Evolutionary conservation across 2,888 invertebrate species (phyloP), one percentile per base, ranked within the genome.

Genomic region (Endomychus coccineus): DNA sequence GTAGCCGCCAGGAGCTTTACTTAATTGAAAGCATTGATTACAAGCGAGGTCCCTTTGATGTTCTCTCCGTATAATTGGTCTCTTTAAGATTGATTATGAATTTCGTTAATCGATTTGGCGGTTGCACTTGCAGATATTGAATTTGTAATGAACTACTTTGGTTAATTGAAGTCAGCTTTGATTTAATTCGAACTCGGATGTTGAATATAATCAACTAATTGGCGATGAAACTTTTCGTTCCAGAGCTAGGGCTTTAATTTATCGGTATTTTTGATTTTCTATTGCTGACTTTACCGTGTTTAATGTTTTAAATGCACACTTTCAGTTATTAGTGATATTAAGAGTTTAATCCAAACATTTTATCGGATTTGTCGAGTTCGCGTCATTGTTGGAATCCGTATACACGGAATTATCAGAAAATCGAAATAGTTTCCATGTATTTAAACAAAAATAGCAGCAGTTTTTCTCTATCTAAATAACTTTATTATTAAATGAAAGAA

Each of bases 1-100:
- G 59, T 58, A 58, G 62, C 60, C 60, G 59, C 59, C 58, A 59
- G 62, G 56, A 58, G 61, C 57, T 58, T 51, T 55, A 57, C 58
- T 63, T 64, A 64, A 64, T 64, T 63, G 64, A 61, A 60, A 62
- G 61, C 62, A 62, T 64, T 64, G 64, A 64, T 64, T 64, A 62
- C 62, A 57, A 54, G 56, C 55, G 55, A 54, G 53, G 53, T 55
- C 55, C 58, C 59, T 61, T 55, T 66, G 63, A 56, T 64, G 56
- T 55, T 58, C 56, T 51, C 48, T 46, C 43, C 51, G 58, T 56
- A 62, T 63, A 64, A 64, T 64, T 63, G 62, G 58, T 55, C 59
- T 62, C 59, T 60, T 60, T 59, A 59, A 62, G 61, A 62, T 62
- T 64, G 62, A 64, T 64, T 63, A 63, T 63, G 61, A 63, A 61